phyloP scores from a whole-genome alignment of 2,888 invertebrate species.

The Psylliodes chrysocephalus region DNA sequence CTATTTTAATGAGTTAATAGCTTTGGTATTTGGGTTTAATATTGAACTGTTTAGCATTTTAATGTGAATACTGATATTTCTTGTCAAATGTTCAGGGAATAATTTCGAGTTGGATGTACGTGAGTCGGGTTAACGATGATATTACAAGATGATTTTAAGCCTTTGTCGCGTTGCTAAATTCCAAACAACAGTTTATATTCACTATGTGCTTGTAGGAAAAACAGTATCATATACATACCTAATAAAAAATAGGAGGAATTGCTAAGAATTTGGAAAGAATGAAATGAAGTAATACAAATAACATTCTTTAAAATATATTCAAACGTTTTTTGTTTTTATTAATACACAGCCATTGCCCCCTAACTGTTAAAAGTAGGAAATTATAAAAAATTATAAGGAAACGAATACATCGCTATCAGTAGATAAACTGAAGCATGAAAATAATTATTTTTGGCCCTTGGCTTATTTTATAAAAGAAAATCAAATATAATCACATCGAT shows the following conservation, averaged over 20 bases:
- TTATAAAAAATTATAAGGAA: constrained; percentile 8
- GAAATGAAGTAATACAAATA: too few species aligned
- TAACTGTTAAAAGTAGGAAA: neutral
- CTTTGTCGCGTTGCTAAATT: neutral
- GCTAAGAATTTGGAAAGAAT: too few species aligned
- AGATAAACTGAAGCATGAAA: constrained; percentile 26
- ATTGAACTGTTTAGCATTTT: constrained; percentile 29
- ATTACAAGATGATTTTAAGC: neutral
- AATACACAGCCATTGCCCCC: constrained; percentile 5
- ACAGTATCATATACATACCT: too few species aligned
- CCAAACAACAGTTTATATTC: too few species aligned
- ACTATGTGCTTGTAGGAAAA: too few species aligned
- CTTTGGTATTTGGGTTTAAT: constrained; percentile 33
- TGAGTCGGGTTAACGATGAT: constrained; percentile 3
- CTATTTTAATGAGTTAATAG: constrained; percentile 38
- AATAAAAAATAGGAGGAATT: too few species aligned
- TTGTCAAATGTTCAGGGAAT: constrained; percentile 17
- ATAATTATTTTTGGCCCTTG: constrained; percentile 22
- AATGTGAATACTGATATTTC: constrained; percentile 12
- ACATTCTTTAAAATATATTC: too few species aligned
- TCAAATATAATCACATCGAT: constrained; percentile 18
- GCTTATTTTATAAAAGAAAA: constrained; percentile 26
- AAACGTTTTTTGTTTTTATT: too few species aligned
- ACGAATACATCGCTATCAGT: constrained; percentile 18
- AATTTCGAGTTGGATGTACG: constrained; percentile 7